These are phyloP conservation scores for Drosophila auraria DNA, from an alignment of 1,140 invertebrate genomes.

Conservation along the genomic window DNA sequence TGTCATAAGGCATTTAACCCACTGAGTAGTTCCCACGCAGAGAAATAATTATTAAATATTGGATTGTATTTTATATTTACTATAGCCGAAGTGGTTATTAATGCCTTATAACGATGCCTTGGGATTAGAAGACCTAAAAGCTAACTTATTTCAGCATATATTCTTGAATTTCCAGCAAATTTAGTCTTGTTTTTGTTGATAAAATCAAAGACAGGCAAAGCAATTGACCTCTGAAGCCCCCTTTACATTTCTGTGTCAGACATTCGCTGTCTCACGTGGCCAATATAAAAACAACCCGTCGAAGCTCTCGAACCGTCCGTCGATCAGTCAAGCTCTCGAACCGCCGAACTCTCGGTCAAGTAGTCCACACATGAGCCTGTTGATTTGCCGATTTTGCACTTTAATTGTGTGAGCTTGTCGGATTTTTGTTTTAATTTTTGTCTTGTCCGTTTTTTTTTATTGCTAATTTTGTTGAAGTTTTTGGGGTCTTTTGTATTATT, in stretches of 20 bases:
- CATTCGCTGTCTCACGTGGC: slow-evolving; percentile 48
- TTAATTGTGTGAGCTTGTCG: slow-evolving; percentile 51
- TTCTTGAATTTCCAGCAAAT: background rate
- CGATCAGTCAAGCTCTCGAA: slow-evolving; percentile 22
- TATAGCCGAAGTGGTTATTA: no score
- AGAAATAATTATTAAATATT: background rate
- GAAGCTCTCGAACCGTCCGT: slow-evolving; percentile 13
- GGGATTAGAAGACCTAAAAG: no score
- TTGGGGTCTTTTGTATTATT: background rate
- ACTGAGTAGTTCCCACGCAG: background rate
- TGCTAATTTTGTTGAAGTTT: slow-evolving; percentile 18
- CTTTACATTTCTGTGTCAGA: slow-evolving; percentile 1
- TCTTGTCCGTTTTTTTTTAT: slow-evolving; percentile 12
- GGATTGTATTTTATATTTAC: background rate
- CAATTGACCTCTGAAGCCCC: slow-evolving; percentile 19
- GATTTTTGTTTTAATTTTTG: slow-evolving; percentile 45
- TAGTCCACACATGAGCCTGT: slow-evolving; percentile 18
- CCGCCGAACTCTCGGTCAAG: slow-evolving; percentile 38
- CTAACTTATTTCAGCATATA: no score
- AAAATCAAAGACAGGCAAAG: slow-evolving; percentile 20
- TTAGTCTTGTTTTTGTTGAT: slow-evolving; percentile 8
- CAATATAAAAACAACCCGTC: slow-evolving; percentile 26
- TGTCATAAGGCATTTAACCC: slow-evolving; percentile 19
- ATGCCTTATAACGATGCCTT: background rate
- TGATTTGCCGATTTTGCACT: slow-evolving; percentile 66